Conservation (phyloP, 2,888 invertebrate species). For the Microctonus hyperodae region DNA sequence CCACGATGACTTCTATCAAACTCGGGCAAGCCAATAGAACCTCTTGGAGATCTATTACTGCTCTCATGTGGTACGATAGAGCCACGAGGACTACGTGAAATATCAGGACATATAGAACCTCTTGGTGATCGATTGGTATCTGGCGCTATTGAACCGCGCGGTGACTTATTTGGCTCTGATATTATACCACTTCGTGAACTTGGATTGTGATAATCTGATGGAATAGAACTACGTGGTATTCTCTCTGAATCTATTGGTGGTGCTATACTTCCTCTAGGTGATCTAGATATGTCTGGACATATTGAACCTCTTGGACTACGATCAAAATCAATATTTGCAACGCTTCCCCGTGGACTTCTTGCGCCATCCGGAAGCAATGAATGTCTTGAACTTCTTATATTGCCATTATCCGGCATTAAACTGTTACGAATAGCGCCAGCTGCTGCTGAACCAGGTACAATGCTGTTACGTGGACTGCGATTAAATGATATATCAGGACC, state of each 20-base stretch:
- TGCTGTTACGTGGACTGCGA: conserved; percentile 69
- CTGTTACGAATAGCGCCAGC: conserved; percentile 45
- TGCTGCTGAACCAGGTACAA: conserved; percentile 64
- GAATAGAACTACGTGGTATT: conserved; percentile 70
- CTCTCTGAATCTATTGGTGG: conserved; percentile 67
- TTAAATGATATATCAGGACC: conserved; percentile 63
- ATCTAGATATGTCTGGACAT: conserved; percentile 67
- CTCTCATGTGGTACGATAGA: conserved; percentile 62
- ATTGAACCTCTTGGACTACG: conserved; percentile 71
- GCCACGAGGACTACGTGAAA: conserved; percentile 68
- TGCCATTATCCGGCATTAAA: conserved; percentile 54
- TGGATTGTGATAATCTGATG: conserved; percentile 62
- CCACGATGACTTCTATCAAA: conserved; percentile 60
- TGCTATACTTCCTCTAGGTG: conserved; percentile 66
- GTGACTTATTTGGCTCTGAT: conserved; percentile 60
- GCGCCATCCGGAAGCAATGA: conserved; percentile 68
- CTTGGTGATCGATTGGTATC: conserved; percentile 66
- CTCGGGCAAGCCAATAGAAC: conserved; percentile 64
- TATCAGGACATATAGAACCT: conserved; percentile 66
- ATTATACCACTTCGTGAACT: conserved; percentile 63
- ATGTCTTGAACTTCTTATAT: conserved; percentile 64
- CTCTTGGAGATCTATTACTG: conserved; percentile 60
- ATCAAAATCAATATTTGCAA: conserved; percentile 67
- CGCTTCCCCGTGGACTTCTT: conserved; percentile 67
- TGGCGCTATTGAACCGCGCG: conserved; percentile 65